Evolutionary conservation across 2,888 invertebrate species (phyloP).

Genomic region (Sericinus montela): DNA sequence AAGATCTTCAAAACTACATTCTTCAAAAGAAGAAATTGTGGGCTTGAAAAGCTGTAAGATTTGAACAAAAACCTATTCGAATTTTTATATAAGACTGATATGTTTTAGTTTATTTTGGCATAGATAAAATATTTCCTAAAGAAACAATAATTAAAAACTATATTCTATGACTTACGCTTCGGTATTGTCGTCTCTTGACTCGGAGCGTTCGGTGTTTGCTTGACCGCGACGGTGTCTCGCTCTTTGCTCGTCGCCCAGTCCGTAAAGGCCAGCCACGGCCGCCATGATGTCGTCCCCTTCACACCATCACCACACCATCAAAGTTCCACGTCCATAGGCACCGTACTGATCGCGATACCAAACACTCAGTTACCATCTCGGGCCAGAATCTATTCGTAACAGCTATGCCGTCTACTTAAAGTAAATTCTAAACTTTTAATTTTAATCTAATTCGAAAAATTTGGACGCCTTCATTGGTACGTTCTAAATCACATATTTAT

Average conservation of each 20-base stretch:
- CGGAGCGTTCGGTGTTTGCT: conserved; percentile 84
- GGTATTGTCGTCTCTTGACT: conserved; percentile 76
- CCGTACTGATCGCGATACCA: conserved; percentile 22
- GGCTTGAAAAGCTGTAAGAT: too few relatives aligned
- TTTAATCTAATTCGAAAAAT: conserved; percentile 56
- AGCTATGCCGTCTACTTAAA: conserved; percentile 14
- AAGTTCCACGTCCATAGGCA: conserved; percentile 34
- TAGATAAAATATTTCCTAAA: too few relatives aligned
- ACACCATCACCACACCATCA: conserved; percentile 42
- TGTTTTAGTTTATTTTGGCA: too few relatives aligned
- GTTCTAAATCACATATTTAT: conserved; percentile 64
- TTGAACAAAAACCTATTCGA: too few relatives aligned
- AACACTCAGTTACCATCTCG: conserved; percentile 10
- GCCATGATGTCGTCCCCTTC: conserved; percentile 76
- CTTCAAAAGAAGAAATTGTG: too few relatives aligned
- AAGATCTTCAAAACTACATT: too few relatives aligned
- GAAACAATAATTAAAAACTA: too few relatives aligned
- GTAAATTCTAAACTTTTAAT: conserved; percentile 16
- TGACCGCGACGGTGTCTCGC: conserved; percentile 70
- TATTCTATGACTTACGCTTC: conserved; percentile 71
- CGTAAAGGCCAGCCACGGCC: conserved; percentile 89
- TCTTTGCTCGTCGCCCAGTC: conserved; percentile 86
- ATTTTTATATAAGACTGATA: too few relatives aligned
- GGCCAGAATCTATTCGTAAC: conserved; percentile 11
- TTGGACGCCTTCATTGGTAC: conserved; percentile 71